Conservation (phyloP, 64 coral and sea anemone species). For the Pocillopora verrucosa region DNA sequence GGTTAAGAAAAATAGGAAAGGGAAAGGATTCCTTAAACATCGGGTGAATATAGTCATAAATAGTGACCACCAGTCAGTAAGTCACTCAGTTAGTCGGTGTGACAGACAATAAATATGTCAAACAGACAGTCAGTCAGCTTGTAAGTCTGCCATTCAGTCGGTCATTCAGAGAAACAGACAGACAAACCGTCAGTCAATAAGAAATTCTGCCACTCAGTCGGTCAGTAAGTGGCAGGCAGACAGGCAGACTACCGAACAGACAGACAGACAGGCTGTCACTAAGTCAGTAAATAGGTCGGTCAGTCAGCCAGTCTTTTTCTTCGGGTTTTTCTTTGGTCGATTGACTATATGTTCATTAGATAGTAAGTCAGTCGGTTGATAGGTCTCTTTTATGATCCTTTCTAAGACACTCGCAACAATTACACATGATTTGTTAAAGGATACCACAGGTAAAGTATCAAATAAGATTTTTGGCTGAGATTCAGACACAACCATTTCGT, state of each 20-base stretch:
- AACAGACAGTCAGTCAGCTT: neutral
- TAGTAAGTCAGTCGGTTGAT: too few relatives aligned
- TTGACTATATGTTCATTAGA: neutral
- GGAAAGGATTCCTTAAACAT: neutral
- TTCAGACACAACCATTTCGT: conserved; percentile 81
- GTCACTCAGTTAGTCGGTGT: neutral
- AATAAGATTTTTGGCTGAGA: conserved; percentile 91
- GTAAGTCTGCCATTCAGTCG: neutral
- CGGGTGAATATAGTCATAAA: too few relatives aligned
- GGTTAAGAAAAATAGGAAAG: conserved; percentile 48
- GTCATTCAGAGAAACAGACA: neutral
- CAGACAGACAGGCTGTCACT: too few relatives aligned
- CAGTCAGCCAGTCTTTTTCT: too few relatives aligned
- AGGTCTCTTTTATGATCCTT: too few relatives aligned
- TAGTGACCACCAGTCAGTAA: neutral
- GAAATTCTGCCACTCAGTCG: neutral
- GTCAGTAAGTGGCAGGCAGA: neutral
- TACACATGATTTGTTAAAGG: conserved; percentile 54
- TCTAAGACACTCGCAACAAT: neutral
- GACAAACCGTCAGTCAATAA: too few relatives aligned
- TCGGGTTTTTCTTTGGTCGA: too few relatives aligned
- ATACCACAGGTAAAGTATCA: conserved; percentile 96
- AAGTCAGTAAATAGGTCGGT: too few relatives aligned
- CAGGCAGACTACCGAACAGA: too few relatives aligned
- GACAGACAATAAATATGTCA: neutral